phyloP scores from a whole-genome alignment of 23 tunicate genomes.

The Trididemnum miniatum region DNA sequence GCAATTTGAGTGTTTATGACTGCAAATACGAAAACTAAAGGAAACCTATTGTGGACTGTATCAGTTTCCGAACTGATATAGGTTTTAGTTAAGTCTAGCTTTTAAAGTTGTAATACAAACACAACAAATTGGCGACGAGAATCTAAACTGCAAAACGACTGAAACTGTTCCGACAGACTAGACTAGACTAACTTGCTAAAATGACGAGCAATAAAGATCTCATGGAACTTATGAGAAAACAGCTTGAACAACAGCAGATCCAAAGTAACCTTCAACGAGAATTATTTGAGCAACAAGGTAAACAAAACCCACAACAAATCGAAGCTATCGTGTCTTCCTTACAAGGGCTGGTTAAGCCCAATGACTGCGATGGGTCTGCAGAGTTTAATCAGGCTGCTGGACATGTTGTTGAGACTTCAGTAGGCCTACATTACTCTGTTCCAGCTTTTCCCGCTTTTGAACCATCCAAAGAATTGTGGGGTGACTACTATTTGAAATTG shows the following conservation, averaged over 20 bases:
- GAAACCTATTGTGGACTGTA: no score
- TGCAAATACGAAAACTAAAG: no score
- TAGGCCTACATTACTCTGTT: background rate
- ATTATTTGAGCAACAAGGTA: background rate
- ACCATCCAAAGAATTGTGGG: no score
- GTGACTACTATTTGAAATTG: slow-evolving; percentile 14
- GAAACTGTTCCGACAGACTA: background rate
- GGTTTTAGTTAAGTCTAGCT: no score
- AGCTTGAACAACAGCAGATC: background rate
- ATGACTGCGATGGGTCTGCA: no score
- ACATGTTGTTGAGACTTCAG: background rate
- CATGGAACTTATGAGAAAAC: background rate
- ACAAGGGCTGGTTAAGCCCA: background rate
- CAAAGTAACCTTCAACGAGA: background rate
- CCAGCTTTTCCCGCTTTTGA: slow-evolving; percentile 32
- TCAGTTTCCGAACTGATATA: no score
- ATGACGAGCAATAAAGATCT: background rate
- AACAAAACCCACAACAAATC: background rate
- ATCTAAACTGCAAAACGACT: no score
- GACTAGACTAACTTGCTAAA: background rate
- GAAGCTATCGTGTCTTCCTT: background rate
- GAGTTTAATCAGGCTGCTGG: no score
- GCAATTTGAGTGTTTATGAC: no score
- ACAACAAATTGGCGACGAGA: background rate
- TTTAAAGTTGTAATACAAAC: no score